Evolutionary conservation across 2,888 invertebrate genomes (phyloP), one percentile per base, ranked within the genome.

Genomic region (Lasioglossum zephyrum): DNA sequence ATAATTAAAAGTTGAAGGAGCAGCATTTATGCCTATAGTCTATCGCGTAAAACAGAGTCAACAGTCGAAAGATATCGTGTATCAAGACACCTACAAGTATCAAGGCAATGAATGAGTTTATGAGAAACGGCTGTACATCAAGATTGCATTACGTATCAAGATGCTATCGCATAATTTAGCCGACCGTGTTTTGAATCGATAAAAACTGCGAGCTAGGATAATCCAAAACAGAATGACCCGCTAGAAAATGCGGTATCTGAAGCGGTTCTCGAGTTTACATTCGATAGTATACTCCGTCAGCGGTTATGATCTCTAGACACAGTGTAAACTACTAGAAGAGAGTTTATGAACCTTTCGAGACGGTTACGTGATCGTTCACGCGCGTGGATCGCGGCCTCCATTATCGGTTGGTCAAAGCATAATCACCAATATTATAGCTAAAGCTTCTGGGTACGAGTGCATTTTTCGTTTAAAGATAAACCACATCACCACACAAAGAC

Each of bases 281-380:
- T 26, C n/a, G 26, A 5, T 31, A 31, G 26, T 16, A 13, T 26
- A 26, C 60, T 26, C 60, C 16, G 26, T 60, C 60, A 6, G 26
- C 26, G 26, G 60, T 60, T 60, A 60, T 60, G 60, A 60, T 60
- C 26, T 60, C 60, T 6, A 6, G 60, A 60, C 60, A 6, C 4
- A 31, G 60, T 31, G 60, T 60, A 26, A 60, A 31, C 60, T 60
- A 5, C 26, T 6, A 31, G 60, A 60, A 26, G 26, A 60, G 60
- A 60, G 60, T 60, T 60, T 60, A 60, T 16, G 60, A 26, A 60
- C 60, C 60, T 60, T 60, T 60, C 60, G 26, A 60, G 60, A 26
- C 60, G 60, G 60, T 60, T 60, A 60, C 60, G 60, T 60, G 60
- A 60, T 16, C 16, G 60, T 26, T 31, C 13, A 26, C 60, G 26